Evolutionary conservation across 2,113 vertebrate genomes (phyloP), one percentile per base, ranked within the genome.

Genomic region (Struthio camelus): DNA sequence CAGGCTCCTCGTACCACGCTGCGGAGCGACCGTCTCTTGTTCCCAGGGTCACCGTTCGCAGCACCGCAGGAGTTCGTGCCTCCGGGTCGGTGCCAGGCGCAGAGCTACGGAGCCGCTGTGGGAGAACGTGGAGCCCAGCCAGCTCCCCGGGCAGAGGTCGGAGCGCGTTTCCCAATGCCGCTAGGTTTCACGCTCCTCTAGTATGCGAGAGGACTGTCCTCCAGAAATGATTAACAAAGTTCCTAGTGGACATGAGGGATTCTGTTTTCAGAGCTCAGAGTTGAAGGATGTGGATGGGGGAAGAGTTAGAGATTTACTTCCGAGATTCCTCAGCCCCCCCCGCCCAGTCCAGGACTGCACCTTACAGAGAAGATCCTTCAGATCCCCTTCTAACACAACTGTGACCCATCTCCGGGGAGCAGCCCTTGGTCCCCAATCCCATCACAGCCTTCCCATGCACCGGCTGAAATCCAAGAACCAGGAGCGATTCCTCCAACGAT

Each of bases 301-400:
- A n/a, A 66, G 79, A 90, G 76, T 51, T 88, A 72, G 42, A 62
- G 53, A 64, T 0, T 0, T 36, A 24, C 30, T 56, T 46, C 53
- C 56, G 62, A 17, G 64, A 48, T 42, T 42, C 44, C 77, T 2
- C 51, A 56, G 72, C 72, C 25, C 36, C 23, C 61, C 6, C 38
- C 36, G 51, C 23, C 50, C 0, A 32, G 1, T 27, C 22, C 42
- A 71, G 14, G 14, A 27, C 17, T 10, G 38, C 20, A 36, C 30
- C 27, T 46, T 36, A 42, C 30, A 4, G 1, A 1, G 59, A 28
- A 54, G 38, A 34, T 23, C 30, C 54, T n/a, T n/a, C n/a, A n/a
- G n/a, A n/a, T n/a, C n/a, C n/a, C n/a, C n/a, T 56, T 28, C 0
- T 1, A 67, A 42, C 18, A 36, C 0, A 2, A 82, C 19, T 30